These are phyloP conservation scores for Excalfactoria chinensis DNA, from an alignment of 2,113 vertebrate species.

Conservation along the genomic window DNA sequence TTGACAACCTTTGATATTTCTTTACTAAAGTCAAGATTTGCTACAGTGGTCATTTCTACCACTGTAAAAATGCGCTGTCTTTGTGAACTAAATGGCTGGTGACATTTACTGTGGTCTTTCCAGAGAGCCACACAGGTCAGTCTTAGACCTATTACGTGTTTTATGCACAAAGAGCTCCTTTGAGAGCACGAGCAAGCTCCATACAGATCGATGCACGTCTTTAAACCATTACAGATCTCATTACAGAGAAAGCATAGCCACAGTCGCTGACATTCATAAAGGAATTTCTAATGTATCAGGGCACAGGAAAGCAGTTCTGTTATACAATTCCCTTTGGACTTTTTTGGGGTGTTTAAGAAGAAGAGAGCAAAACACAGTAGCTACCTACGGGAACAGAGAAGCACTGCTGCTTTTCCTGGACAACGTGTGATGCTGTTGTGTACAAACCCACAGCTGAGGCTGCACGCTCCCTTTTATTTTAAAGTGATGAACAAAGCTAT, in stretches of 20 bases:
- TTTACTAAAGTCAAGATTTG: background rate
- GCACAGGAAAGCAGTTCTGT: background rate
- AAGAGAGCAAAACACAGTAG: background rate
- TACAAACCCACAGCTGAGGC: background rate
- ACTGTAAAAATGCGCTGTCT: background rate
- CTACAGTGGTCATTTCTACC: background rate
- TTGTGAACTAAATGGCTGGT: background rate
- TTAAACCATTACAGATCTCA: background rate
- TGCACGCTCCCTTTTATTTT: background rate
- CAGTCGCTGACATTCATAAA: background rate
- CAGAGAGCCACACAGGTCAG: background rate
- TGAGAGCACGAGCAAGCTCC: background rate
- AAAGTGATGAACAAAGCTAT: background rate
- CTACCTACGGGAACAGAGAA: background rate
- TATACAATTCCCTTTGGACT: background rate
- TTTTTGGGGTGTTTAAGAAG: background rate
- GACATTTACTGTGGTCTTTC: constrained; percentile 24
- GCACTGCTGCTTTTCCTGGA: fast-evolving
- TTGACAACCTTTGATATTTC: constrained; percentile 34
- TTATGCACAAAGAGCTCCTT: constrained; percentile 31
- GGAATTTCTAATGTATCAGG: background rate
- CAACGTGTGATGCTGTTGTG: fast-evolving
- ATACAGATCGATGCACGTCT: fast-evolving
- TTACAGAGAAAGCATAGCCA: background rate
- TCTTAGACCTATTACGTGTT: background rate